Percentiles rank a stretch among this genome's conserved stretches.
These are phyloP conservation scores for Macropodus opercularis DNA, from an alignment of 2,797 vertebrate species.

Conservation along the genomic window DNA sequence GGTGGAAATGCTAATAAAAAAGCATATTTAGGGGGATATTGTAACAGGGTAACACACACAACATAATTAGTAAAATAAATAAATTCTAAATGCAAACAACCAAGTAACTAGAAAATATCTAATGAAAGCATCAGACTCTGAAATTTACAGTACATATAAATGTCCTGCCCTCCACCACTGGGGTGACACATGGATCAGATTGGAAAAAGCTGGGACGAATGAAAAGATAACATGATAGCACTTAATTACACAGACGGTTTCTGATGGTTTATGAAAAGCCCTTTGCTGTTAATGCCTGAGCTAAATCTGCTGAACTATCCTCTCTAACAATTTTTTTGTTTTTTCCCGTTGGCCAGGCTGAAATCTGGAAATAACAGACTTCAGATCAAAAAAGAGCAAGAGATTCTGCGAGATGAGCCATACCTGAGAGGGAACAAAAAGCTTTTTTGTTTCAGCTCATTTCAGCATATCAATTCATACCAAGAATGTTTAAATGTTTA, in stretches of 20 bases:
- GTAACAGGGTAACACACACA: too few relatives aligned
- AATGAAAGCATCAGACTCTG: too few relatives aligned
- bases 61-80: too few relatives aligned
- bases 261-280: constrained; percentile 32
- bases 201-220: constrained; percentile 19
- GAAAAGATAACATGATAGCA: constrained; percentile 22
- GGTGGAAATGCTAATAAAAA: background rate
- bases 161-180: background rate
- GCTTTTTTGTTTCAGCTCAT: too few relatives aligned
- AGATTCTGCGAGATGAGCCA: constrained; percentile 12
- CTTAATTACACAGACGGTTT: constrained; percentile 36
- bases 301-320: constrained; percentile 33
- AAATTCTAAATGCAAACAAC: too few relatives aligned
- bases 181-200: constrained; percentile 7
- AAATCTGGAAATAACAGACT: constrained; percentile 13
- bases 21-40: too few relatives aligned
- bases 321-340: constrained; percentile 18
- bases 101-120: too few relatives aligned
- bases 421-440: constrained; percentile 22
- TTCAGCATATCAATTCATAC: too few relatives aligned
- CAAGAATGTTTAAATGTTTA: too few relatives aligned
- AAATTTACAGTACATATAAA: too few relatives aligned
- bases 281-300: constrained; percentile 32
- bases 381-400: constrained; percentile 37
- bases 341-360: background rate